Base-by-base conservation (phyloP, 2,888 invertebrate genomes). In the Limnephilus lunatus region DNA sequence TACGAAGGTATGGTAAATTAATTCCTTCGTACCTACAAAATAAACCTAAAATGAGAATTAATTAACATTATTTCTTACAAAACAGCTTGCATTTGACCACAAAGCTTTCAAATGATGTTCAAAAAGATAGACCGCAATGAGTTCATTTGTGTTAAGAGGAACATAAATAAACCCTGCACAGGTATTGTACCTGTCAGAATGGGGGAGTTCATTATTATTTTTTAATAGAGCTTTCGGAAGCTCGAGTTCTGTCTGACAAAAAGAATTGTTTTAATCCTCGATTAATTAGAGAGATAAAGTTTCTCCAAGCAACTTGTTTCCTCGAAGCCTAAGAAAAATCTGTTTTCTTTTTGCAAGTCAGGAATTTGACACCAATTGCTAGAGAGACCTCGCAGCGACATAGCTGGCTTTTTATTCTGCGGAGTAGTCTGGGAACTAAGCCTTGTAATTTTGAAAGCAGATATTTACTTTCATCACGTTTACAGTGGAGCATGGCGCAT, bases 381-480 rank as follows among this genome's bases (percentile, higher is more conserved):
- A 32, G 68, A 68, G 68, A 25, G 68, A 25, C 68, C 68, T n/a
- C 68, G 68, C n/a, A 68, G 68, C 25, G 83, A 32, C 83, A 31
- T 35, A 35, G 83, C 35, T 35, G 35, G 35, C 35, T 25, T 32
- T 32, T 35, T 35, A 32, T 35, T 15, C 39, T 44, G 30, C 44
- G 48, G 88, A 32, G 19, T 31, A 80, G 88, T 19, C 80, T 15
- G 32, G 12, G 82, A 81, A 30, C 32, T 31, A 39, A 90, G 80
- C 88, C 91, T 44, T 92, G 92, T 91, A 92, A 92, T 91, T 92
- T 89, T 87, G 89, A 91, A 82, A 81, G 91, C 91, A 87, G 92
- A 92, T 93, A 91, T 93, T 90, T 93, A 85, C 93, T 93, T 92
- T 93, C 92, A 91, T 93, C 92, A 92, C 93, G 91, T 92, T 81